Conservation (phyloP, 1,140 invertebrate genomes). For the Armadillidium nasatum region DNA sequence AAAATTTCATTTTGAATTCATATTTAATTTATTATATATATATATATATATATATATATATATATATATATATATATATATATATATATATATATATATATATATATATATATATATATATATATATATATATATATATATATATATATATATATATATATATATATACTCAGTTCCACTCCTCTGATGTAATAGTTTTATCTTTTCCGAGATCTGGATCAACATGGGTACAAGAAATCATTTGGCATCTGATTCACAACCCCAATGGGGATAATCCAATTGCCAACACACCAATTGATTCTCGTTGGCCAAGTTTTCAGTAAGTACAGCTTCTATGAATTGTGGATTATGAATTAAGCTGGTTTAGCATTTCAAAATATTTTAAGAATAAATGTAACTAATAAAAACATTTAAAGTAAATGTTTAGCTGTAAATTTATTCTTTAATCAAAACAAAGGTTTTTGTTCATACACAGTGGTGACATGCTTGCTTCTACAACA, state of each 20-base stretch:
- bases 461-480: too few relatives aligned
- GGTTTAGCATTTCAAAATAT: too few relatives aligned
- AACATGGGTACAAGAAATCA: conserved; percentile 56
- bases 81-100: conserved; percentile 15
- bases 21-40: too few relatives aligned
- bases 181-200: conserved; percentile 52
- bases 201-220: conserved; percentile 76
- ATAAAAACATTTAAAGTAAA: too few relatives aligned
- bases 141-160: conserved; percentile 8
- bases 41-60: conserved; percentile 11
- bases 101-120: conserved; percentile 15
- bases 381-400: too few relatives aligned
- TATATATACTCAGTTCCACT: conserved; percentile 13
- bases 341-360: too few relatives aligned
- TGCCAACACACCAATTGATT: neutral
- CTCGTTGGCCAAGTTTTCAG: conserved; percentile 3
- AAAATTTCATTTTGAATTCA: too few relatives aligned
- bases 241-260: conserved; percentile 33
- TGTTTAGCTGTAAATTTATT: too few relatives aligned
- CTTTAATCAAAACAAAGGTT: too few relatives aligned
- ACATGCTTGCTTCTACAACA: neutral
- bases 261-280: conserved; percentile 29
- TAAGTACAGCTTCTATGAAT: conserved; percentile 6
- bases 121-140: conserved; percentile 15
- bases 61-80: conserved; percentile 21